Conservation (phyloP, 1,140 invertebrate genomes). For the Drosophila sproati region DNA sequence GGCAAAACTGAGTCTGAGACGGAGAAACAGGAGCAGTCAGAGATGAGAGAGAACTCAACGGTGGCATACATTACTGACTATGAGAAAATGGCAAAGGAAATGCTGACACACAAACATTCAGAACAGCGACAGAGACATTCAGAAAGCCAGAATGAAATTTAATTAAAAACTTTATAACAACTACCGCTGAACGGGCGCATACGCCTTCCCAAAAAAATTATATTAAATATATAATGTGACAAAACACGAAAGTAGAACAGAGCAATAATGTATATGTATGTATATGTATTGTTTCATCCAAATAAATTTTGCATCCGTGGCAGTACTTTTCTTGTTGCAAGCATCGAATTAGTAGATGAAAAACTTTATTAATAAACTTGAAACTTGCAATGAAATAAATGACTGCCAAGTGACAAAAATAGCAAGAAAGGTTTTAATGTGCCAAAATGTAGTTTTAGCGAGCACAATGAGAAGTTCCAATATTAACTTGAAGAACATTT, state of each 20-base stretch:
- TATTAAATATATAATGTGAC: conserved; percentile 49
- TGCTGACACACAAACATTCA: conserved; percentile 38
- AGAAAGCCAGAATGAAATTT: conserved; percentile 77
- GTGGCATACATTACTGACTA: neutral
- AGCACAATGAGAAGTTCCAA: too few species aligned
- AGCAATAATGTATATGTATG: neutral
- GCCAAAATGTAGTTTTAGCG: too few species aligned
- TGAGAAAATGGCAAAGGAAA: neutral
- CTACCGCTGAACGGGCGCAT: conserved; percentile 51
- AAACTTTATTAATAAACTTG: conserved; percentile 23
- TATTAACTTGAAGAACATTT: too few species aligned
- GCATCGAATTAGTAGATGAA: conserved; percentile 12
- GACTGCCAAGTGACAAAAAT: neutral
- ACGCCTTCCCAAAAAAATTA: conserved; percentile 39
- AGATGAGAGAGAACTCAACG: neutral
- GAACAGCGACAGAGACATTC: conserved; percentile 16
- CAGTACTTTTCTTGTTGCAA: conserved; percentile 9
- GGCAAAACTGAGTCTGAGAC: neutral
- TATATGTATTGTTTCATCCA: conserved; percentile 6
- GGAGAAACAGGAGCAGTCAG: neutral
- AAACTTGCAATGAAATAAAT: neutral
- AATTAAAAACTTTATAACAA: conserved; percentile 80
- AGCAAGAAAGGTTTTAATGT: neutral
- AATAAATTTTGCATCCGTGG: conserved; percentile 30
- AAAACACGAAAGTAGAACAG: conserved; percentile 29